These are phyloP conservation scores for Camarhynchus parvulus DNA, from an alignment of 2,113 vertebrate genomes.

Conservation along the genomic window DNA sequence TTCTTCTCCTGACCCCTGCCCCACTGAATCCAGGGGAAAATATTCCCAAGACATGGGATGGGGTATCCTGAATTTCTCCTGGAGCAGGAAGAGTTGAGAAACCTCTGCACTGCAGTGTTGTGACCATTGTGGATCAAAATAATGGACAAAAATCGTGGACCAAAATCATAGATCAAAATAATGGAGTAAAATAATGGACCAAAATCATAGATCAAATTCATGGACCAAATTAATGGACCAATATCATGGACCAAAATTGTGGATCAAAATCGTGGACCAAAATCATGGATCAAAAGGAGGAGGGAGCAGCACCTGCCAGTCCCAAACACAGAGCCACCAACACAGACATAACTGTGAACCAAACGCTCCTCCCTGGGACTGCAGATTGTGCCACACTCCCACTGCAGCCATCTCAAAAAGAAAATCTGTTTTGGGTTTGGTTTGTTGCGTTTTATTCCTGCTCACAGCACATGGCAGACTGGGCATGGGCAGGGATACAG, in stretches of 20 bases:
- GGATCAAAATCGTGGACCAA: accelerated
- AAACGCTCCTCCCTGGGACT: conserved; percentile 19
- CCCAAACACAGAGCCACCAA: not conserved
- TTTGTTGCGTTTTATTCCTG: not conserved
- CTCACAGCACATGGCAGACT: conserved; percentile 19
- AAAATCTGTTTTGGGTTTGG: not conserved
- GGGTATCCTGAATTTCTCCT: not conserved
- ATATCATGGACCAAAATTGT: not conserved
- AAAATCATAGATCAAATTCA: no score
- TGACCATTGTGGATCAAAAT: accelerated
- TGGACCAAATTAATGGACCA: not conserved
- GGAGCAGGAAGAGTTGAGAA: not conserved
- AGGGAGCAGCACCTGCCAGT: not conserved
- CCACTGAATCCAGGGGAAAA: not conserved
- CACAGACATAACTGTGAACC: not conserved
- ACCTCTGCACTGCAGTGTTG: not conserved
- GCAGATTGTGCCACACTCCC: conserved; percentile 15
- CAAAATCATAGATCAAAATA: not conserved
- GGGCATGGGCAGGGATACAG: not conserved
- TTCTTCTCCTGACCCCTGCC: not conserved
- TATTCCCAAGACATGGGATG: not conserved
- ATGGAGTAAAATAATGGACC: no score
- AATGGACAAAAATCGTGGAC: not conserved
- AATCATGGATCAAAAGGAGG: not conserved
- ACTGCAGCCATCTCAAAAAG: conserved; percentile 21